A percentile compares a stretch with the other conserved stretches of the same genome.
phyloP scores from a whole-genome alignment of 2,797 vertebrate species.

The Hemitrygon akajei region DNA sequence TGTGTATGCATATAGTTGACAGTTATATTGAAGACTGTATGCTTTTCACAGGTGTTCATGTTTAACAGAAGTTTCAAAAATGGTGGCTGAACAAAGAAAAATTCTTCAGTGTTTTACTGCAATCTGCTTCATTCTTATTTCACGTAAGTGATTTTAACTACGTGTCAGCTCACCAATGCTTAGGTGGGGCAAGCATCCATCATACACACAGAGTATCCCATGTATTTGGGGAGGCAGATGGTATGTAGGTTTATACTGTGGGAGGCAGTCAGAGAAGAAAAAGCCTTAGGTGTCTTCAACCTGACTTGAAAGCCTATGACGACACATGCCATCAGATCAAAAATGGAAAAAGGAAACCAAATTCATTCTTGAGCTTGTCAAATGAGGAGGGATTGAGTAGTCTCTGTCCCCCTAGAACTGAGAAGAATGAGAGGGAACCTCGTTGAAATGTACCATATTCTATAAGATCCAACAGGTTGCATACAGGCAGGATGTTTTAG shows the following conservation, averaged over 20 bases:
- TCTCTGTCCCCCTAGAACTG: too few relatives aligned
- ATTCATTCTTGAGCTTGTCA: too few relatives aligned
- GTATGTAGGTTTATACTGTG: not conserved
- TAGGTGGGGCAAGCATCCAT: not conserved
- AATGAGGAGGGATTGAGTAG: too few relatives aligned
- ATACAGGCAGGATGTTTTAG: too few relatives aligned
- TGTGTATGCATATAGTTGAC: not conserved
- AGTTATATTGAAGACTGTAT: not conserved
- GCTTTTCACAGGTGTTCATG: not conserved
- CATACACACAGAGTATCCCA: not conserved
- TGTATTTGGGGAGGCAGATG: not conserved
- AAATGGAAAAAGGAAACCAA: too few relatives aligned
- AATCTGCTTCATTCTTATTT: not conserved
- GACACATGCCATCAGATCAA: too few relatives aligned
- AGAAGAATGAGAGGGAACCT: too few relatives aligned
- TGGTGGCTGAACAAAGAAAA: not conserved
- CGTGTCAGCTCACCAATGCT: not conserved
- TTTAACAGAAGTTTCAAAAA: not conserved
- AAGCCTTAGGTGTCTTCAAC: not conserved
- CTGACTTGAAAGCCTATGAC: too few relatives aligned
- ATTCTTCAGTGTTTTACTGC: not conserved
- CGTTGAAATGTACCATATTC: too few relatives aligned
- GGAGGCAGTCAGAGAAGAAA: not conserved
- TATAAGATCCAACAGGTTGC: too few relatives aligned
- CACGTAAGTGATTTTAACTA: conserved; percentile 17